Percentiles rank a stretch among this genome's conserved stretches.
Evolutionary conservation across 30 jellyfish, hydroid and myxozoan genomes (phyloP).

Genomic region (Pelagia noctiluca): DNA sequence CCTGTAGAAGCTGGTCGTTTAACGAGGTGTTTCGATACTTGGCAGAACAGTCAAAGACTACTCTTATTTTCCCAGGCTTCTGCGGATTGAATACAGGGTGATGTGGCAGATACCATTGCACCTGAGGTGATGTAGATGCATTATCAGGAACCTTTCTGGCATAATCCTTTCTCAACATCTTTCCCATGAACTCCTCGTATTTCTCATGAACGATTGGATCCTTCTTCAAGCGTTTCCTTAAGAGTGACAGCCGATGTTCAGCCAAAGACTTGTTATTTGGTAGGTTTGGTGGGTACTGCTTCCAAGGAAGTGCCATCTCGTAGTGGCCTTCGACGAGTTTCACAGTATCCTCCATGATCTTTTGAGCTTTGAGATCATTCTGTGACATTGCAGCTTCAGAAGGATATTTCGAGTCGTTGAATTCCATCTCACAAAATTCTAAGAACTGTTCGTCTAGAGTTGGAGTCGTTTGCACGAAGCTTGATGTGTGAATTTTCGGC

Average conservation of each 20-base stretch:
- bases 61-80: slow-evolving; percentile 73
- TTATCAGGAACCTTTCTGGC: slow-evolving; percentile 3
- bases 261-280: slow-evolving; percentile 49
- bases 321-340: slow-evolving; percentile 57
- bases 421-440: too few relatives aligned
- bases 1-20: slow-evolving; percentile 67
- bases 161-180: slow-evolving; percentile 11
- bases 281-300: slow-evolving; percentile 4
- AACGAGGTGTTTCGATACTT: slow-evolving; percentile 55
- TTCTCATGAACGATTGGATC: slow-evolving; percentile 16
- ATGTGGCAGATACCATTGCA: slow-evolving; percentile 81
- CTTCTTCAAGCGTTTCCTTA: slow-evolving; percentile 10
- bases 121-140: background rate
- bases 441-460: too few relatives aligned
- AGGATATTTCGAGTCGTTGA: background rate
- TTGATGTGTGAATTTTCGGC: too few relatives aligned
- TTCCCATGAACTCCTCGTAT: slow-evolving; percentile 36
- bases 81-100: slow-evolving; percentile 67
- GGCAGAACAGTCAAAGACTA: slow-evolving; percentile 83
- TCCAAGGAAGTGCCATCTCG: slow-evolving; percentile 64
- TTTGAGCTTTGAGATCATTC: too few relatives aligned
- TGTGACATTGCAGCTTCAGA: background rate
- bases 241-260: slow-evolving; percentile 28
- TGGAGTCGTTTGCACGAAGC: too few relatives aligned
- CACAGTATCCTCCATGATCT: slow-evolving; percentile 28